phyloP scores from a whole-genome alignment of 2,888 invertebrate species.

The Thecocarcelia acutangulata region DNA sequence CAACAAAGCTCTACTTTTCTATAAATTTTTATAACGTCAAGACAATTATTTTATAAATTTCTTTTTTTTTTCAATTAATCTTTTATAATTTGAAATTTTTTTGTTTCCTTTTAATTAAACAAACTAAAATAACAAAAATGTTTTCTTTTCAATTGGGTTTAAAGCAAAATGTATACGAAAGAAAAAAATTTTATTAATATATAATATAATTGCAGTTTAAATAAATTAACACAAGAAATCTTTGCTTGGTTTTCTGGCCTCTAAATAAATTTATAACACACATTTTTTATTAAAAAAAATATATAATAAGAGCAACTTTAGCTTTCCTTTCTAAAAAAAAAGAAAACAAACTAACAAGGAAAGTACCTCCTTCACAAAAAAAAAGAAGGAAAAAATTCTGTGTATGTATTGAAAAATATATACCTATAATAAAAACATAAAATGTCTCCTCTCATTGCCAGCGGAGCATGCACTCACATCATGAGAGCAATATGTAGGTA shows the following conservation, averaged over 20 bases:
- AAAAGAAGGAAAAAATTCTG: not conserved
- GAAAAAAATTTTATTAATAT: constrained; percentile 15
- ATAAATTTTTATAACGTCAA: too few species aligned
- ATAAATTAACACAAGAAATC: constrained; percentile 66
- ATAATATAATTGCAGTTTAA: constrained; percentile 26
- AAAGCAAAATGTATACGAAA: constrained; percentile 30
- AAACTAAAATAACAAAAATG: constrained; percentile 22
- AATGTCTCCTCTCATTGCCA: constrained; percentile 32
- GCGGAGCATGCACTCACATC: constrained; percentile 16
- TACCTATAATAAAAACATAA: constrained; percentile 36
- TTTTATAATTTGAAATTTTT: constrained; percentile 10
- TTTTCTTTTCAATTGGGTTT: constrained; percentile 60
- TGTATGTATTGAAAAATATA: constrained; percentile 22
- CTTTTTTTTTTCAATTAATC: not conserved
- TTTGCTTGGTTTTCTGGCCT: constrained; percentile 78
- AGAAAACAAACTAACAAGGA: constrained; percentile 39
- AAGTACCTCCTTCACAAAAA: constrained; percentile 33
- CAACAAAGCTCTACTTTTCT: too few species aligned
- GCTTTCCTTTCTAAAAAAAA: constrained; percentile 34
- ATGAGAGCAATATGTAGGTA: not conserved
- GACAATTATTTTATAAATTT: not conserved
- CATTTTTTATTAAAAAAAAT: constrained; percentile 16
- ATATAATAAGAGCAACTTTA: constrained; percentile 27
- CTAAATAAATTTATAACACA: constrained; percentile 44
- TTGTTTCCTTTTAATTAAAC: not conserved